These are phyloP conservation scores for Scrobipalpa costella DNA, from an alignment of 2,888 invertebrate genomes.

Conservation along the genomic window DNA sequence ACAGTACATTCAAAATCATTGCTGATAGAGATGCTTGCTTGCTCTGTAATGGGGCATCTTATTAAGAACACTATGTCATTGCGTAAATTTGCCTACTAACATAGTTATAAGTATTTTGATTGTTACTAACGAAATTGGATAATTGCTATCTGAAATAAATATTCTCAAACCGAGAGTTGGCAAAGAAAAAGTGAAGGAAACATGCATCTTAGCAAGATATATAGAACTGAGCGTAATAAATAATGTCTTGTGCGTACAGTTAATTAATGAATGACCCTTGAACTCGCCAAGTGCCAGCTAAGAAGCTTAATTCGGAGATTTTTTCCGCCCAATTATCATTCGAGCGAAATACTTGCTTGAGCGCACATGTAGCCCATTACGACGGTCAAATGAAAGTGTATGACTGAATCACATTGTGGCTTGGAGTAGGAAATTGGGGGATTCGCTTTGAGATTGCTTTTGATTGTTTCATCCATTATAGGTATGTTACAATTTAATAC, in stretches of 20 bases:
- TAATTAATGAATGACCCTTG: conserved; percentile 24
- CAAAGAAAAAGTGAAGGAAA: conserved; percentile 22
- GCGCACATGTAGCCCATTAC: conserved; percentile 11
- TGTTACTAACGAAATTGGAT: conserved; percentile 15
- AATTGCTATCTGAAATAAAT: not conserved
- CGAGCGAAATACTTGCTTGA: conserved; percentile 10
- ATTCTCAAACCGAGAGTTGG: conserved; percentile 15
- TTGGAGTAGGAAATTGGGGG: conserved; percentile 3
- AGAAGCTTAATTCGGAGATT: conserved; percentile 19
- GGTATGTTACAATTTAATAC: not conserved
- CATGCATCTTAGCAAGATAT: conserved; percentile 23
- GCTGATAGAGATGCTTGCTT: no score
- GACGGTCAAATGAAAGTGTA: conserved; percentile 8
- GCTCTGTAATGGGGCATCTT: no score
- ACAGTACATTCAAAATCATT: no score
- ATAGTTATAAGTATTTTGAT: not conserved
- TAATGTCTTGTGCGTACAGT: conserved; percentile 19
- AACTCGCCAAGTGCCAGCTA: conserved; percentile 10
- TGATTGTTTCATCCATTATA: not conserved
- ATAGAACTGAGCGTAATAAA: conserved; percentile 20
- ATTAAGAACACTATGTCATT: no score
- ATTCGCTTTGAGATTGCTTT: no score
- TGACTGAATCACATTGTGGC: conserved; percentile 13
- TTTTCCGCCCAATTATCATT: conserved; percentile 24
- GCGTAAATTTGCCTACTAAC: no score